These are phyloP conservation scores for Illadopsis cleaveri DNA, from an alignment of 2,113 vertebrate species.

Conservation along the genomic window DNA sequence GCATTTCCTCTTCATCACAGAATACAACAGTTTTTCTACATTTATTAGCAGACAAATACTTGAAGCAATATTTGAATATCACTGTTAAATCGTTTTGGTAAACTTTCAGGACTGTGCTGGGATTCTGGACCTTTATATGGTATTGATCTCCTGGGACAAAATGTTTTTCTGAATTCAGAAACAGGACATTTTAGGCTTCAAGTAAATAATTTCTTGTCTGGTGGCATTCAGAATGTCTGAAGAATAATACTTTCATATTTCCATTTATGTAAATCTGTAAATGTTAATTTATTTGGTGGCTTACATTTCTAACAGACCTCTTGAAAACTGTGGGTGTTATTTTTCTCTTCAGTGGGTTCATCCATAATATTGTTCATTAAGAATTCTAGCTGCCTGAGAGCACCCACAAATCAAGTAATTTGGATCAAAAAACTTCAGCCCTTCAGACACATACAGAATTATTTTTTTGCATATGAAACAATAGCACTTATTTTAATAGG, in stretches of 20 bases:
- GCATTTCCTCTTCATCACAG: not conserved
- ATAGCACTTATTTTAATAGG: not conserved
- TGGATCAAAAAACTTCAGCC: not conserved
- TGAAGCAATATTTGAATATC: not conserved
- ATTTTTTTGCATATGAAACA: not conserved
- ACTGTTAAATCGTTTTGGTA: not conserved
- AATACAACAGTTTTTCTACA: not conserved
- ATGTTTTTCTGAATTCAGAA: not conserved
- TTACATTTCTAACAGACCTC: not conserved
- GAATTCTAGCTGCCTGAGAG: not conserved
- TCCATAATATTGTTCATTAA: slow-evolving; percentile 17
- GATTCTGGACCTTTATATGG: not conserved
- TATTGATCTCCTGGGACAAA: not conserved
- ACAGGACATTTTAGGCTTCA: not conserved
- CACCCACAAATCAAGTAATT: not conserved
- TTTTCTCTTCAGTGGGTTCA: slow-evolving; percentile 12
- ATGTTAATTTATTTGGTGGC: slow-evolving; percentile 6
- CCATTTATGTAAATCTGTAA: slow-evolving; percentile 35
- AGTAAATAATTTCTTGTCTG: not conserved
- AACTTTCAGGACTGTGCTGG: not conserved
- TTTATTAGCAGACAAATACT: not conserved
- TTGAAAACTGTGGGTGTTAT: not conserved
- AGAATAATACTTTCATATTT: slow-evolving; percentile 25
- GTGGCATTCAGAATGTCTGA: slow-evolving; percentile 5
- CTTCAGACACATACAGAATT: rapidly evolving